Conservation (phyloP, 2,113 vertebrate genomes). For the Coryphaenoides rupestris region DNA sequence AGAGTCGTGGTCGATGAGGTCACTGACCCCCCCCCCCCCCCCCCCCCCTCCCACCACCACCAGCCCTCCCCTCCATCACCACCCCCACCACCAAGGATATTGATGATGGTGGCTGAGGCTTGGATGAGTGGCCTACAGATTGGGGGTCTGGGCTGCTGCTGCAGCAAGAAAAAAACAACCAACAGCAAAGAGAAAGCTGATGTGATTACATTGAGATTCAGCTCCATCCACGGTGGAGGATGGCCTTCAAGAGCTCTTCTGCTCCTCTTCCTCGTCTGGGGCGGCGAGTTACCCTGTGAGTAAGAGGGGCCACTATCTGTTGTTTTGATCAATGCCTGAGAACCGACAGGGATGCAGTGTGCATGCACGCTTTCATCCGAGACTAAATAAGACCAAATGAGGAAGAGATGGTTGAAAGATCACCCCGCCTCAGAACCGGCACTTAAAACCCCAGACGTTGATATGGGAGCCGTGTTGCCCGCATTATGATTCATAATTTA, state of each 20-base stretch:
- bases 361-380: neutral
- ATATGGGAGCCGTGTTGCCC: too few relatives aligned
- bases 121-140: conserved; percentile 43
- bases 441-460: too few relatives aligned
- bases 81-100: too few relatives aligned
- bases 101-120: conserved; percentile 34
- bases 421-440: neutral
- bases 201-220: conserved; percentile 64
- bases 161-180: conserved; percentile 24
- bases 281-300: conserved; percentile 27
- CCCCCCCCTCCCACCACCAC: too few relatives aligned
- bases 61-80: conserved; percentile 28
- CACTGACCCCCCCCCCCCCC: conserved; percentile 26
- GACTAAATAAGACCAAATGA: neutral
- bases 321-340: conserved; percentile 42
- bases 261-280: conserved; percentile 34
- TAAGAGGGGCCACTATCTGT: conserved; percentile 36
- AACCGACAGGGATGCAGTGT: conserved; percentile 27
- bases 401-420: neutral
- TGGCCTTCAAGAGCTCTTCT: conserved; percentile 49
- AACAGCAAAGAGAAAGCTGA: neutral
- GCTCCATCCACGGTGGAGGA: conserved; percentile 30
- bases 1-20: conserved; percentile 43
- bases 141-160: conserved; percentile 22
- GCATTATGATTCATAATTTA: too few relatives aligned